Evolutionary conservation across 2,797 vertebrate species (phyloP).

Genomic region (Avahi laniger): DNA sequence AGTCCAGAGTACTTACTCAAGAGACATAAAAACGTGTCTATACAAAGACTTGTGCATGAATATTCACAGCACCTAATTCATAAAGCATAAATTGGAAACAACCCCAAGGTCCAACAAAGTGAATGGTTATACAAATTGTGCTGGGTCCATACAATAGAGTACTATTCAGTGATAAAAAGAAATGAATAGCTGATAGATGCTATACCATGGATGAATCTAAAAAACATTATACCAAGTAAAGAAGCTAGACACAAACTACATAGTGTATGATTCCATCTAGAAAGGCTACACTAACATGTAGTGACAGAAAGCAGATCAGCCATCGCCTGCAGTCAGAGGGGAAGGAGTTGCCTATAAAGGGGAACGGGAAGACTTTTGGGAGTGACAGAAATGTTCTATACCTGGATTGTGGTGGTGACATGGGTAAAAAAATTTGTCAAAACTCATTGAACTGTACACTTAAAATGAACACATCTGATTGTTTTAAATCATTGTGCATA

Average conservation of each 20-base stretch:
- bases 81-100: neutral
- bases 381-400: neutral
- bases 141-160: neutral
- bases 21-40: neutral
- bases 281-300: neutral
- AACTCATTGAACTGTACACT: neutral
- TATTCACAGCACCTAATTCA: neutral
- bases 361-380: neutral
- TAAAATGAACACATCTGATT: neutral
- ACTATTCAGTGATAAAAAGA: neutral
- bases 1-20: neutral
- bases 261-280: neutral
- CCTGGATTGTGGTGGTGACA: neutral
- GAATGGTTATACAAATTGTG: neutral
- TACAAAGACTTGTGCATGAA: neutral
- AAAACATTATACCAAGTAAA: neutral
- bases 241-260: neutral
- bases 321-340: neutral
- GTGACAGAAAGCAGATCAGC: neutral
- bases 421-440: neutral
- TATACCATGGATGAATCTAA: neutral
- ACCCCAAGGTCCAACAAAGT: neutral
- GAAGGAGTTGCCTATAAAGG: neutral
- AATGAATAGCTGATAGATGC: neutral
- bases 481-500: neutral